phyloP scores from a whole-genome alignment of 2,888 invertebrate species.

The Aplocera efformata region DNA sequence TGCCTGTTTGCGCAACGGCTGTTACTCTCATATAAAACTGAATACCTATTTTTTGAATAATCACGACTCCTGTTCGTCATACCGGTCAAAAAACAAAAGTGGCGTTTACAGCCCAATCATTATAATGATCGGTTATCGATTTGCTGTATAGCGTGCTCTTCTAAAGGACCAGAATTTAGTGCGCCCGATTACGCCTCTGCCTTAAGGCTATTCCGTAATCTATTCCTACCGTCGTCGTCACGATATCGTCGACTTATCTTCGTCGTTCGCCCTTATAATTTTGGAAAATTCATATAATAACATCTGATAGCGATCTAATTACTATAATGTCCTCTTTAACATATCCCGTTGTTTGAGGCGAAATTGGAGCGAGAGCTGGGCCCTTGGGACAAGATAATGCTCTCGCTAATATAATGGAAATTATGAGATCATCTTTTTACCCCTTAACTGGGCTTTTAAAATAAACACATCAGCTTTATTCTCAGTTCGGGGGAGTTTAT shows the following conservation, averaged over 20 bases:
- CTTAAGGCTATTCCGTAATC: slow-evolving; percentile 63
- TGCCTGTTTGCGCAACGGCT: too few species aligned
- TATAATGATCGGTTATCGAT: slow-evolving; percentile 79
- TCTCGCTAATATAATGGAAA: slow-evolving; percentile 69
- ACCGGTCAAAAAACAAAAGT: slow-evolving; percentile 61
- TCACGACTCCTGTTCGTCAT: slow-evolving; percentile 72
- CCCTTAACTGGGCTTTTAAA: slow-evolving; percentile 70
- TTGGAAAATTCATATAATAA: slow-evolving; percentile 77
- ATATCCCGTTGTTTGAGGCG: slow-evolving; percentile 66
- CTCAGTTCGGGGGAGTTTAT: slow-evolving; percentile 19
- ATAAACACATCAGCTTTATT: slow-evolving; percentile 53
- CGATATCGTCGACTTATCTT: slow-evolving; percentile 73
- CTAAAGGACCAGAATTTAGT: slow-evolving; percentile 72
- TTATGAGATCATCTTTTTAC: slow-evolving; percentile 70
- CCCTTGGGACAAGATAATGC: slow-evolving; percentile 65
- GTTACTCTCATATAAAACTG: too few species aligned
- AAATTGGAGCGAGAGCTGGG: slow-evolving; percentile 65
- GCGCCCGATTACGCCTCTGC: slow-evolving; percentile 62
- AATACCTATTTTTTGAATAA: slow-evolving; percentile 37
- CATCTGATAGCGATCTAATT: slow-evolving; percentile 79
- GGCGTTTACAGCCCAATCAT: slow-evolving; percentile 74
- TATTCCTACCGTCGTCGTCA: slow-evolving; percentile 71
- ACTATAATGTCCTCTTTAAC: slow-evolving; percentile 79
- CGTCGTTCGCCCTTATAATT: slow-evolving; percentile 72
- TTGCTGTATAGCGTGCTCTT: slow-evolving; percentile 70